Evolutionary conservation across 2,797 vertebrate genomes (phyloP).

Genomic region (Pipistrellus pipistrellus): DNA sequence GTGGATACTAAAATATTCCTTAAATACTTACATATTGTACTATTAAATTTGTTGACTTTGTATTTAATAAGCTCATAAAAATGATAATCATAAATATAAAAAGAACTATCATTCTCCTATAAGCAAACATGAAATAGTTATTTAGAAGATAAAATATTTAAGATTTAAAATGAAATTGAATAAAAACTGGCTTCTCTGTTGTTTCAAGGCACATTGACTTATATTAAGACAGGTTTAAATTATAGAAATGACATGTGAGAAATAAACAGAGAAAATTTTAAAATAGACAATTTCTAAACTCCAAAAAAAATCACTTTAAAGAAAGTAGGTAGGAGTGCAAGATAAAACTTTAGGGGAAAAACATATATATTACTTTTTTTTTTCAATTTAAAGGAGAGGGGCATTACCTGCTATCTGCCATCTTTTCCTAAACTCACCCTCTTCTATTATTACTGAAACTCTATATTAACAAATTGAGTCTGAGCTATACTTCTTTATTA

Average conservation of each 20-base stretch:
- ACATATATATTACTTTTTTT: not conserved
- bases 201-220: not conserved
- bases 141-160: constrained; percentile 25
- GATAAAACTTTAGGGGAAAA: not conserved
- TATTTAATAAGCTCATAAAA: not conserved
- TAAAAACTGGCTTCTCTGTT: not conserved
- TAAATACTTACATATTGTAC: not conserved
- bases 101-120: not conserved
- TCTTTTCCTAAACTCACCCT: not conserved
- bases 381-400: not conserved
- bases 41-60: not conserved
- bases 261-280: not conserved
- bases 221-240: not conserved
- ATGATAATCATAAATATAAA: not conserved
- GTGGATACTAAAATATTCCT: not conserved
- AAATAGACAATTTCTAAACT: not conserved
- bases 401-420: not conserved
- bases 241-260: not conserved
- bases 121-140: not conserved
- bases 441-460: not conserved
- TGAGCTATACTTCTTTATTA: not conserved
- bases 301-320: not conserved
- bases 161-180: not conserved
- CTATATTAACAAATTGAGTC: not conserved
- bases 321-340: not conserved